Conservation (phyloP, 2,888 invertebrate genomes). For the Andrena flavipes region DNA sequence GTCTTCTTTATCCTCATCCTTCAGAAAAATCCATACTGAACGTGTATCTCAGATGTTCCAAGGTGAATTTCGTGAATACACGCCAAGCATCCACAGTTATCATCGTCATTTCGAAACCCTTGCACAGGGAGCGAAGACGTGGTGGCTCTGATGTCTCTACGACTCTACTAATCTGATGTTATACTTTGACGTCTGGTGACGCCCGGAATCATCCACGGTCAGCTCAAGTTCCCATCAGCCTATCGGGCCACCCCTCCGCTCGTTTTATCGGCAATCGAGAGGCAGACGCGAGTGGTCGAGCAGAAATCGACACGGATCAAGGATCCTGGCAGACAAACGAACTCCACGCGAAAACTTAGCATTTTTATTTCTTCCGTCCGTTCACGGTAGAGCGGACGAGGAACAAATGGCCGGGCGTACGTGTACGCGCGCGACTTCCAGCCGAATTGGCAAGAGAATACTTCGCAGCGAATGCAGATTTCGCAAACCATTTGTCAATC, state of each 20-base stretch:
- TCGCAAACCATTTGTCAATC: constrained; percentile 82
- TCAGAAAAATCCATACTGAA: no score
- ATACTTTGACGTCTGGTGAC: background rate
- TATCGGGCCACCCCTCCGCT: background rate
- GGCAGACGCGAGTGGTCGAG: background rate
- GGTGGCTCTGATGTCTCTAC: background rate
- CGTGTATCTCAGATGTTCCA: no score
- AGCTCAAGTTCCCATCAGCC: background rate
- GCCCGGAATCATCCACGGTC: background rate
- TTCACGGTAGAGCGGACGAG: constrained; percentile 69
- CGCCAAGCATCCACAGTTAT: no score
- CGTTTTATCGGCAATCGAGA: background rate
- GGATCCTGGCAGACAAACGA: constrained; percentile 42
- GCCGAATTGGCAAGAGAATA: constrained; percentile 75
- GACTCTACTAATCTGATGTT: background rate
- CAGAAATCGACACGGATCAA: constrained; percentile 50
- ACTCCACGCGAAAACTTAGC: constrained; percentile 33
- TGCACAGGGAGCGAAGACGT: no score
- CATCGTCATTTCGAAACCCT: no score
- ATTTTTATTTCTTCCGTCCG: constrained; percentile 69
- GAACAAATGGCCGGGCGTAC: constrained; percentile 70
- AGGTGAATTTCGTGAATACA: no score
- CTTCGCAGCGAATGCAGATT: constrained; percentile 81
- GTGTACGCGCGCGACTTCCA: constrained; percentile 70
- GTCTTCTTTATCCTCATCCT: no score